phyloP scores from a whole-genome alignment of 2,888 invertebrate genomes.

The Noctua pronuba region DNA sequence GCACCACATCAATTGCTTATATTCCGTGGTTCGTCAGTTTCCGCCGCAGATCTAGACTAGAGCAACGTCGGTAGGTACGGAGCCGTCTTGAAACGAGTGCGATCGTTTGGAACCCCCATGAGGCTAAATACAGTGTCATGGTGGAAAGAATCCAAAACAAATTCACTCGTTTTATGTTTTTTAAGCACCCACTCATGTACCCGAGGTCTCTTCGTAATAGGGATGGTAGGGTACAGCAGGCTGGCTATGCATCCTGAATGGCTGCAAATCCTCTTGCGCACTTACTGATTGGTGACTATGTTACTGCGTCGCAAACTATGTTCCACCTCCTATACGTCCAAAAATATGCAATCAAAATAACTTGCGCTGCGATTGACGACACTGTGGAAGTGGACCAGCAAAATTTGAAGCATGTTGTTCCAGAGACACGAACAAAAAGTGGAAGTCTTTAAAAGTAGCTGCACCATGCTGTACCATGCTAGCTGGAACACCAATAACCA shows the following conservation, averaged over 20 bases:
- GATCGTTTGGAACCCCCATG: too few relatives aligned
- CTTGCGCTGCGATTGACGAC: background rate
- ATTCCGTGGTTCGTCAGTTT: slow-evolving; percentile 1
- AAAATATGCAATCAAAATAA: background rate
- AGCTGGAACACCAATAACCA: background rate
- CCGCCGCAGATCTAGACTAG: background rate
- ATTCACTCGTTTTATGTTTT: too few relatives aligned
- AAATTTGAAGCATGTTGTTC: background rate
- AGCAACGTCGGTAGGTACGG: too few relatives aligned
- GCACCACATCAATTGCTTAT: slow-evolving; percentile 18
- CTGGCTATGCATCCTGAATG: background rate
- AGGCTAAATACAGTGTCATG: too few relatives aligned
- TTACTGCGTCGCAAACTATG: background rate
- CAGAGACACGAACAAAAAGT: background rate
- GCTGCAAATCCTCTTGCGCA: background rate
- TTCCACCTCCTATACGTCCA: background rate
- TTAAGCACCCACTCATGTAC: too few relatives aligned
- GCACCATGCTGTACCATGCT: too few relatives aligned
- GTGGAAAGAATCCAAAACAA: too few relatives aligned
- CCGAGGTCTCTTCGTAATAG: too few relatives aligned
- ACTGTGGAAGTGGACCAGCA: background rate
- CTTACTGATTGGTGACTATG: background rate
- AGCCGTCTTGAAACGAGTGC: too few relatives aligned
- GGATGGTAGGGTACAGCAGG: too few relatives aligned
- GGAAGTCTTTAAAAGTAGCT: background rate